These are phyloP conservation scores for Myotis yumanensis DNA, from an alignment of 2,113 vertebrate genomes.

Conservation along the genomic window DNA sequence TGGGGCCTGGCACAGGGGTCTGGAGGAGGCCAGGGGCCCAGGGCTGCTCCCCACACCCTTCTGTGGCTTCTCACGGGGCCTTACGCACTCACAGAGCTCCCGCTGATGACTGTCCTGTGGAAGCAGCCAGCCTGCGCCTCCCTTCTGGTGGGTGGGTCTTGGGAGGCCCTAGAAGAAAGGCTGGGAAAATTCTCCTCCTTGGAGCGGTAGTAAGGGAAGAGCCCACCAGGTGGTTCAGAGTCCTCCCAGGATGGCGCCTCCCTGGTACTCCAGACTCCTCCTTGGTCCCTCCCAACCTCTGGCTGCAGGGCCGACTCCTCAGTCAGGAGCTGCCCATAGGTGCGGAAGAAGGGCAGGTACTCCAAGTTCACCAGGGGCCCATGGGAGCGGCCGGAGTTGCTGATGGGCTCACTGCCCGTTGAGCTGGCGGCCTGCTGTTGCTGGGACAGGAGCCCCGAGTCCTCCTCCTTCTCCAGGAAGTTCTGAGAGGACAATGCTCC, in stretches of 20 bases:
- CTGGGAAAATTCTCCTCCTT: constrained; percentile 57
- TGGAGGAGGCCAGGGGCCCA: background rate
- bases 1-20: background rate
- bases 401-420: background rate
- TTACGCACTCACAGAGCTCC: constrained; percentile 17
- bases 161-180: background rate
- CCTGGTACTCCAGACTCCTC: background rate
- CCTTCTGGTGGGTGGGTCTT: rapidly evolving
- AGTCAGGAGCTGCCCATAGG: background rate
- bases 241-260: background rate
- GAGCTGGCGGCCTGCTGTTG: background rate
- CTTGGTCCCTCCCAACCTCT: background rate
- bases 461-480: background rate
- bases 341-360: constrained; percentile 75
- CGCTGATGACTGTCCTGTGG: background rate
- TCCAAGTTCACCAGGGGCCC: background rate
- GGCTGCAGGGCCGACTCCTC: background rate
- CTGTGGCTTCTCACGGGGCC: background rate
- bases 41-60: background rate
- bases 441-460: background rate
- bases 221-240: background rate
- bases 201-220: constrained; percentile 71
- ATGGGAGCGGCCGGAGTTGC: background rate
- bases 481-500: rapidly evolving
- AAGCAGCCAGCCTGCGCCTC: background rate